These are phyloP conservation scores for Rhorus exstirpatorius DNA, from an alignment of 2,888 invertebrate species.

Conservation along the genomic window DNA sequence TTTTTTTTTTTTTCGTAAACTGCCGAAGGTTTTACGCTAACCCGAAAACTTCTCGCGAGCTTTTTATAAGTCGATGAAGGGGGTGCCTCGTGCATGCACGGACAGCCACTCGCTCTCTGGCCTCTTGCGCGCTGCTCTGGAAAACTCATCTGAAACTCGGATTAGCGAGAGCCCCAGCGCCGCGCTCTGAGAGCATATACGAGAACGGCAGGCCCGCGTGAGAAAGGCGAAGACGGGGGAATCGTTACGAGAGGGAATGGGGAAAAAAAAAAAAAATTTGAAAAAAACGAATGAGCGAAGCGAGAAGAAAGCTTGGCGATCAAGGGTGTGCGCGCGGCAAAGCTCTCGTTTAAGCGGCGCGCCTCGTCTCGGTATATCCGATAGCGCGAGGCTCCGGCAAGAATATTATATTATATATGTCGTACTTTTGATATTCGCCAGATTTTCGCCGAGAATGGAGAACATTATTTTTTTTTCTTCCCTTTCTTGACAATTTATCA, in stretches of 20 bases:
- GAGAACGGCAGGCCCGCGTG: slow-evolving; percentile 47
- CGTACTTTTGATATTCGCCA: slow-evolving; percentile 38
- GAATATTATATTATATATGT: slow-evolving; percentile 44
- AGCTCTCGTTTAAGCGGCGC: slow-evolving; percentile 43
- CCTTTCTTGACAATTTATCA: not conserved
- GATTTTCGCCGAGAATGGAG: slow-evolving; percentile 22
- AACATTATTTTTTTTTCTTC: not conserved
- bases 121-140: slow-evolving; percentile 64
- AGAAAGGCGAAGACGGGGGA: slow-evolving; percentile 36
- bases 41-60: slow-evolving; percentile 74
- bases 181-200: not conserved
- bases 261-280: slow-evolving; percentile 45
- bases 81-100: slow-evolving; percentile 49
- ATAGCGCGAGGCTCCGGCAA: slow-evolving; percentile 32
- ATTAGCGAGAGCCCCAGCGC: slow-evolving; percentile 76
- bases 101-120: slow-evolving; percentile 39
- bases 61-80: slow-evolving; percentile 78
- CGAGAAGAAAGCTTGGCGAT: slow-evolving; percentile 41
- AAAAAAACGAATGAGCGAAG: slow-evolving; percentile 17
- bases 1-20: slow-evolving; percentile 51
- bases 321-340: slow-evolving; percentile 48
- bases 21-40: slow-evolving; percentile 78
- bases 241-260: slow-evolving; percentile 56
- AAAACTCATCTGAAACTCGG: slow-evolving; percentile 84
- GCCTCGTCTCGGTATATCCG: slow-evolving; percentile 52